A percentile compares a stretch with the other conserved stretches of the same genome.
Conservation (phyloP, 2,113 vertebrate genomes). For the Pimephales promelas region DNA sequence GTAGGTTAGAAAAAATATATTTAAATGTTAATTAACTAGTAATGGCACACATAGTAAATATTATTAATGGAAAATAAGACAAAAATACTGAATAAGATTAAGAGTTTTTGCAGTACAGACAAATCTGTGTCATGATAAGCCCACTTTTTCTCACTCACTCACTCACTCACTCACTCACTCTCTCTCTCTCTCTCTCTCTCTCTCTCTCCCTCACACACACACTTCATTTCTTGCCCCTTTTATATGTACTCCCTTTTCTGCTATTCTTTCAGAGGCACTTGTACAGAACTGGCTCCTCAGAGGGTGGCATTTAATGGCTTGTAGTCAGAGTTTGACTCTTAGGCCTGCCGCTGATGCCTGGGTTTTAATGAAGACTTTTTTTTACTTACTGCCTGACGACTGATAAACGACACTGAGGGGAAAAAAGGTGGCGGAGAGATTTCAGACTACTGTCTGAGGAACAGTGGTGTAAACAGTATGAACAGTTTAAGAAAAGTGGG, state of each 20-base stretch:
- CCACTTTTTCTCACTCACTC: background rate
- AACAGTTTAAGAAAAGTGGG: slow-evolving; percentile 20
- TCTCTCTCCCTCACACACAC: background rate
- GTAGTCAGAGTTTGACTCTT: background rate
- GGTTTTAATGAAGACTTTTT: slow-evolving; percentile 29
- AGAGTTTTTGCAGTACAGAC: background rate
- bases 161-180: background rate
- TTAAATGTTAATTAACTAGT: too few relatives aligned
- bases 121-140: slow-evolving; percentile 9
- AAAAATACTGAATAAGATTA: background rate
- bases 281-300: background rate
- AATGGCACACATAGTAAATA: background rate
- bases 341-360: background rate
- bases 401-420: background rate
- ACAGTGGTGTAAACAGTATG: background rate
- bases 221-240: background rate
- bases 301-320: slow-evolving; percentile 33
- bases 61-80: background rate
- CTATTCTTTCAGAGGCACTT: slow-evolving; percentile 15
- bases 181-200: background rate
- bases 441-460: background rate
- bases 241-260: slow-evolving; percentile 8
- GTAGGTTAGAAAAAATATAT: too few relatives aligned
- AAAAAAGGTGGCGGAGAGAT: background rate
- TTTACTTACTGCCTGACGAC: slow-evolving; percentile 12